These are phyloP conservation scores for Hyaena hyaena DNA, from an alignment of 2,113 vertebrate genomes.

Conservation along the genomic window DNA sequence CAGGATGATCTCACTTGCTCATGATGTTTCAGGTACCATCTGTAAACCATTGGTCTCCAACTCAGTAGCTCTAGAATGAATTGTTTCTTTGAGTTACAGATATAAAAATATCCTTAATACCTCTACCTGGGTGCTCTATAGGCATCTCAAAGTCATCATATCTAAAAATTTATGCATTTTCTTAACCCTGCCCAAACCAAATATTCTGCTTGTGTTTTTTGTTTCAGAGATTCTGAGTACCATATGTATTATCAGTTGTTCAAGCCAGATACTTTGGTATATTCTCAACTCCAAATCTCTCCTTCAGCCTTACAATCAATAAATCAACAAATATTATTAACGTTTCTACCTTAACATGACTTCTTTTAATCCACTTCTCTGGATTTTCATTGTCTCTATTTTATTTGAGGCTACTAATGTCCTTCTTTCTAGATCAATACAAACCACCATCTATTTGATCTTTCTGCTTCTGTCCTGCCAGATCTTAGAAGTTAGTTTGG, in stretches of 20 bases:
- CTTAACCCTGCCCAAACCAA: neutral
- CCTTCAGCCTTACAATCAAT: neutral
- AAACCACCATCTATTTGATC: conserved; percentile 24
- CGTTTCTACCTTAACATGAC: neutral
- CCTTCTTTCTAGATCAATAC: neutral
- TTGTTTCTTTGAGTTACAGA: neutral
- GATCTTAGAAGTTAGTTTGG: neutral
- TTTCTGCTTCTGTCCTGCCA: neutral
- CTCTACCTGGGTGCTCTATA: neutral
- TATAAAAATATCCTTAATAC: neutral
- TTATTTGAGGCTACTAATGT: neutral
- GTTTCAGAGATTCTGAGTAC: neutral
- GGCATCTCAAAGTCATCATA: neutral
- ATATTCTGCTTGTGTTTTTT: neutral
- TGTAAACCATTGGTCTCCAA: neutral
- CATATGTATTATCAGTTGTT: neutral
- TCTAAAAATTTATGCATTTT: neutral
- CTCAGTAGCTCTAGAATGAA: neutral
- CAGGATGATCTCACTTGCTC: neutral
- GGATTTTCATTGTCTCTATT: neutral
- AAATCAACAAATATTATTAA: neutral
- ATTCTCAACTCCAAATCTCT: neutral
- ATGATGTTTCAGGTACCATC: neutral
- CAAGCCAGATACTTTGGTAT: neutral
- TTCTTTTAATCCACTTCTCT: neutral